Evolutionary conservation across 2,888 invertebrate species (phyloP), one percentile per base, ranked within the genome.

Genomic region (Dione vanillae): DNA sequence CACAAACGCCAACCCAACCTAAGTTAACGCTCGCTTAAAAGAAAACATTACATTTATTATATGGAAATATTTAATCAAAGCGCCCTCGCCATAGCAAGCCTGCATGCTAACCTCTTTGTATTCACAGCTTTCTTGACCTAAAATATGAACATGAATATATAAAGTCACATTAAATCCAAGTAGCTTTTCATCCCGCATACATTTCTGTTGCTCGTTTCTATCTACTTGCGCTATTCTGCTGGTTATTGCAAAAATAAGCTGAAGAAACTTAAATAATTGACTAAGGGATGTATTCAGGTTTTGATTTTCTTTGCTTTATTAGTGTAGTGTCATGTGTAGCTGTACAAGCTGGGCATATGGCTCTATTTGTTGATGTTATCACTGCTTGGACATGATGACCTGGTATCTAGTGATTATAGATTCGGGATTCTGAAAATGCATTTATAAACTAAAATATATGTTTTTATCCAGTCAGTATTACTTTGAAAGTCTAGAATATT

Each of bases 131-230:
- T 56, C 56, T 56, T 56, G 56, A 56, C 37, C 56, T 56, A 56
- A 56, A 61, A 61, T 61, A 45, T 61, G 61, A 45, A 45, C 61
- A 61, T 61, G 61, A 61, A 61, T 61, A 61, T 61, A 61, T 61
- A 61, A 61, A 61, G 45, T 61, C 45, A 61, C 59, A 45, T 61
- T 61, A 61, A 61, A 45, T 45, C n/a, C 61, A 45, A 61, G 61
- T 61, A 61, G 61, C 61, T 61, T 61, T 61, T 61, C 61, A 61
- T 61, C n/a, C 7, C 11, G 10, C 45, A 45, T 45, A 45, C 61
- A 61, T 61, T 61, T 61, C 45, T 45, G 61, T 61, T 45, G 61
- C 61, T 61, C 45, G 45, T n/a, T 61, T 45, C 45, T 43, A 61
- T 45, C 61, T 61, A 61, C 59, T 59, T 59, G 43, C 59, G 14